Conservation (phyloP, 1,140 invertebrate genomes). For the Pseudomyrmex sp. region DNA sequence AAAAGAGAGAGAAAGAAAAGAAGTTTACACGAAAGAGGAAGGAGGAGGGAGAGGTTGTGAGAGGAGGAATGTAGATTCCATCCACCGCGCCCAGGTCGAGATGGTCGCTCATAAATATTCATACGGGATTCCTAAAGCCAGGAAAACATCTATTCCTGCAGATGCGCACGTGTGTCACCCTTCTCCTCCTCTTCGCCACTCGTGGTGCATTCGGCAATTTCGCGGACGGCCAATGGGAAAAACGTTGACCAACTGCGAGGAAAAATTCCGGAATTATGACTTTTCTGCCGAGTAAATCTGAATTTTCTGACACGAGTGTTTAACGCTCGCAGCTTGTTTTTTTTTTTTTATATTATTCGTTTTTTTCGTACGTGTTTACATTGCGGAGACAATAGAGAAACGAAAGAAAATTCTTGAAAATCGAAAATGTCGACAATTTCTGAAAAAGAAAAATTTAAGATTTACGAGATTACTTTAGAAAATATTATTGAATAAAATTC, state of each 20-base stretch:
- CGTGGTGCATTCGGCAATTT: conserved; percentile 64
- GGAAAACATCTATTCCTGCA: conserved; percentile 79
- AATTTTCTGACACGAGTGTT: conserved; percentile 25
- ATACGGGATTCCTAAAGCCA: conserved; percentile 79
- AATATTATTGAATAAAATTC: too few relatives aligned
- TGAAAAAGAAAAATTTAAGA: too few relatives aligned
- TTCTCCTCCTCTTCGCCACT: background rate
- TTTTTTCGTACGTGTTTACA: background rate
- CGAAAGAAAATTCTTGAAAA: too few relatives aligned
- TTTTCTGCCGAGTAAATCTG: conserved; percentile 28
- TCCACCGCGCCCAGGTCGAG: conserved; percentile 76
- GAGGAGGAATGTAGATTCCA: conserved; percentile 68
- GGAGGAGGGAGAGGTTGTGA: background rate
- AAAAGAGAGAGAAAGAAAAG: background rate
- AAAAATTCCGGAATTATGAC: conserved; percentile 46
- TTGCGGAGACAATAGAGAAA: too few relatives aligned
- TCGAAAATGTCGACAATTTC: too few relatives aligned
- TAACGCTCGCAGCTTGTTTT: background rate
- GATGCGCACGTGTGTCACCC: conserved; percentile 60
- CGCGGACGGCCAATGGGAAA: conserved; percentile 53
- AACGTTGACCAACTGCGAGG: conserved; percentile 18
- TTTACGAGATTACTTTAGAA: too few relatives aligned
- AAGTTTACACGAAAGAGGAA: conserved; percentile 18
- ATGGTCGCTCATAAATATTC: conserved; percentile 83
- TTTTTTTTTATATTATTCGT: too few relatives aligned